Evolutionary conservation across 2,797 vertebrate species (phyloP).

Genomic region (Xenops minutus): DNA sequence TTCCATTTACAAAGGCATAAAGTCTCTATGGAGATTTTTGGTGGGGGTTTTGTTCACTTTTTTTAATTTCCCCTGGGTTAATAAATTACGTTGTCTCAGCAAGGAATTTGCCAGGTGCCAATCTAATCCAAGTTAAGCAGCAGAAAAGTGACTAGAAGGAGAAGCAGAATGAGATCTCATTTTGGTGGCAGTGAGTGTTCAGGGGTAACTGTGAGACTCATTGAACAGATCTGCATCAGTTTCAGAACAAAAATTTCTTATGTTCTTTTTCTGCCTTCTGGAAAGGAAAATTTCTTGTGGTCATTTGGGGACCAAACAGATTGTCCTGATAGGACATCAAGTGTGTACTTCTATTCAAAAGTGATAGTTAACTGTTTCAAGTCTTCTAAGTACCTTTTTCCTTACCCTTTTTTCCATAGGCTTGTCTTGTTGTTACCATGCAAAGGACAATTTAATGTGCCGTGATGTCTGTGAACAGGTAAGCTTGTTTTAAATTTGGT

Average conservation of each 20-base stretch:
- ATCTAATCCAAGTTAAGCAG: not conserved
- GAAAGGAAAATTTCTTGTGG: not conserved
- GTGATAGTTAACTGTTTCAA: not conserved
- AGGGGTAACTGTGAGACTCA: not conserved
- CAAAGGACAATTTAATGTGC: conserved; percentile 87
- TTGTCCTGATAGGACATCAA: not conserved
- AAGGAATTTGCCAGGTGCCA: not conserved
- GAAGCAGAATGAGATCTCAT: not conserved
- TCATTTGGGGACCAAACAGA: not conserved
- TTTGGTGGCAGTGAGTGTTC: not conserved
- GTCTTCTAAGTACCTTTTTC: not conserved
- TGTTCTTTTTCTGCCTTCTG: not conserved
- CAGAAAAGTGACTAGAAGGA: not conserved
- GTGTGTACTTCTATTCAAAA: not conserved
- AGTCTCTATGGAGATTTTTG: not conserved
- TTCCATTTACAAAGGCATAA: not conserved
- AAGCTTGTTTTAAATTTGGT: conserved; percentile 24
- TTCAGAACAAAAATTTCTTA: not conserved
- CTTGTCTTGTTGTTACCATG: conserved; percentile 90
- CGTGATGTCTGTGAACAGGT: conserved; percentile 96
- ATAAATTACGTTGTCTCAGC: not conserved
- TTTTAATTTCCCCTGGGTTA: not conserved
- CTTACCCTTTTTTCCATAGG: conserved; percentile 59
- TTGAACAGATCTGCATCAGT: not conserved
- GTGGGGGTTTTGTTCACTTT: not conserved